Base-by-base conservation (phyloP, 2,888 invertebrate genomes). In the Chrysina gloriosa region DNA sequence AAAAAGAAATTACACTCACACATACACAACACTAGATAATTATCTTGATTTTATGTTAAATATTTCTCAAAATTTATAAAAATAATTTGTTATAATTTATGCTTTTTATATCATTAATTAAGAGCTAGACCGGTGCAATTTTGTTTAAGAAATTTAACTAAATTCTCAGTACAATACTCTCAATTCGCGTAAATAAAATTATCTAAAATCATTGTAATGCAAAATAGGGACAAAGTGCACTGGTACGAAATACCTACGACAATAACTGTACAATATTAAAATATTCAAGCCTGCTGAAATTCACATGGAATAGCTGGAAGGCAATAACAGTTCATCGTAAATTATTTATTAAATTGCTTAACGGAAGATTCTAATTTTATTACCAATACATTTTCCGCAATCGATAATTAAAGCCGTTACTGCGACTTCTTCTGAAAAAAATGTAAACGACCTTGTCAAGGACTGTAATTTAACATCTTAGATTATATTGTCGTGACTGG, bases 381-480 rank as follows among this genome's bases (percentile, higher is more conserved):
- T 36, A 36, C 36, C 21, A 34, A 56, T 56, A 56, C 34, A 56
- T 56, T 36, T 36, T 14, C 23, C 11, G n/a, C 11, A 36, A 36
- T 16, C 56, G 23, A 56, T 36, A 36, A 36, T 56, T 56, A 36
- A 4, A 34, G 34, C 21, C 6, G 6, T 42, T 25, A 42, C 27
- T 23, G 39, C 25, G 39, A 56, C 36, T 58, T 27, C 25, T 14
- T 3, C 39, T 39, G 19, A 23, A 39, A 58, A 58, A 4, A 42
- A 39, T 14, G 39, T n/a, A 42, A 58, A 58, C 58, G 27, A 21
- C 58, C 58, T 58, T 58, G 39, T 42, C 58, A 58, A 58, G 58
- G 42, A 42, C 23, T 39, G 27, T 58, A 58, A 58, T 58, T 58
- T 42, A 42, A 58, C 3, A 21, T 25, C 58, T 58, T 58, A 42